Evolutionary conservation across 2,888 invertebrate genomes (phyloP), one percentile per base, ranked within the genome.

Genomic region (Acanthosepion lycidas): DNA sequence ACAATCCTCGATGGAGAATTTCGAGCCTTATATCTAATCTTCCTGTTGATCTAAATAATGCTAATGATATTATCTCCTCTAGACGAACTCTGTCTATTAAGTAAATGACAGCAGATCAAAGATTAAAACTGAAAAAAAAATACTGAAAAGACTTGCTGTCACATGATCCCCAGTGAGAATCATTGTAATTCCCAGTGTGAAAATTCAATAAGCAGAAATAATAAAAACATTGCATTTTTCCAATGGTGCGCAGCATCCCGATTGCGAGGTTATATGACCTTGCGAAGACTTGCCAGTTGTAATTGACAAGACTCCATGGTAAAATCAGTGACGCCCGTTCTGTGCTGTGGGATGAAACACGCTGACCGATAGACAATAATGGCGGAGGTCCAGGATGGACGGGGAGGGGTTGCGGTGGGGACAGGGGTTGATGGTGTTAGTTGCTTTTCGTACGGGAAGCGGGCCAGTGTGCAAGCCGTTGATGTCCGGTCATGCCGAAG

Each of bases 401-500:
- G 59, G 59, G 20, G 0, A 23, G 59, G 6, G 23, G 0, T 6
- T 6, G 23, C 1, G 59, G 2, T 20, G 20, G 59, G 20, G 23
- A 23, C 5, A 6, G 59, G 23, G 20, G 9, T 2, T 23, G n/a
- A 33, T 12, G 12, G 33, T 18, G 78, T 0, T 12, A n/a, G 59
- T 59, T n/a, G 1, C n/a, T 78, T 78, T 78, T 78, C 15, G n/a
- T n/a, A 78, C n/a, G 78, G n/a, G 78, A 78, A 78, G n/a, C n/a
- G 0, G 78, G 18, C 78, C 8, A 78, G 78, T 78, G 78, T n/a
- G n/a, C n/a, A n/a, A n/a, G 78, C n/a, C n/a, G n/a, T 78, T 78
- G n/a, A n/a, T n/a, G 78, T 78, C 78, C 78, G 78, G 78, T 78
- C 78, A n/a, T 78, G 78, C n/a, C n/a, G 78, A 78, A 78, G 78